Percentiles rank a stretch among this genome's conserved stretches.
Evolutionary conservation across 2,113 vertebrate species (phyloP).

Genomic region (Oreocharis arfaki): DNA sequence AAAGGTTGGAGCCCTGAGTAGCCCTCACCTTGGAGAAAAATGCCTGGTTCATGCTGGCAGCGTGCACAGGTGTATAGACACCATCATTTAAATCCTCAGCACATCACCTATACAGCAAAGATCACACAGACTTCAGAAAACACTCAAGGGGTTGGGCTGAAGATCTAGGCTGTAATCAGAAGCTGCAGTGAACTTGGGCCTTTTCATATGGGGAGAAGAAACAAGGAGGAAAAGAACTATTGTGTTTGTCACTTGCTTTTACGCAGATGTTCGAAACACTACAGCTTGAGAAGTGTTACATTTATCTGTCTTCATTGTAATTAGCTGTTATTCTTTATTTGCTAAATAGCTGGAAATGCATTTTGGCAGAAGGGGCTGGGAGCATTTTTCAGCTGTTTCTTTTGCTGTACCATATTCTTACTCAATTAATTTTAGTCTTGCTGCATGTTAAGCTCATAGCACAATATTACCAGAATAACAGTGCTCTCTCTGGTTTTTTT

Average conservation of each 20-base stretch:
- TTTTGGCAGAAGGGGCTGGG: conserved; percentile 11
- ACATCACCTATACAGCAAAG: fast-evolving
- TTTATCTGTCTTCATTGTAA: not conserved
- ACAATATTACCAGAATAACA: not conserved
- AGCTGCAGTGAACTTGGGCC: not conserved
- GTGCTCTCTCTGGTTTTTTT: not conserved
- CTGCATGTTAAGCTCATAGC: not conserved
- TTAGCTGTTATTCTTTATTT: conserved; percentile 10
- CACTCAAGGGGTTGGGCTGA: not conserved
- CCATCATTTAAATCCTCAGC: not conserved
- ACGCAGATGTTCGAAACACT: fast-evolving
- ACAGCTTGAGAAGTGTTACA: not conserved
- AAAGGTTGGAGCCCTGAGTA: not conserved
- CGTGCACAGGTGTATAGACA: fast-evolving
- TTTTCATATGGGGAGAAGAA: not conserved
- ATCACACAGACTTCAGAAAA: not conserved
- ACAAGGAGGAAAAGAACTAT: not conserved
- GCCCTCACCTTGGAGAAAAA: not conserved
- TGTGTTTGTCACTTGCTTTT: not conserved
- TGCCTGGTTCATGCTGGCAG: fast-evolving
- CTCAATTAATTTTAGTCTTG: conserved; percentile 30
- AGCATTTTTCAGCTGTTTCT: conserved; percentile 32
- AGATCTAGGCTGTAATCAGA: not conserved
- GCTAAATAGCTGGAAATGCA: not conserved
- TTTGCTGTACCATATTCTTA: not conserved